These are phyloP conservation scores for Philereme transversata DNA, from an alignment of 2,888 invertebrate species.

Conservation along the genomic window DNA sequence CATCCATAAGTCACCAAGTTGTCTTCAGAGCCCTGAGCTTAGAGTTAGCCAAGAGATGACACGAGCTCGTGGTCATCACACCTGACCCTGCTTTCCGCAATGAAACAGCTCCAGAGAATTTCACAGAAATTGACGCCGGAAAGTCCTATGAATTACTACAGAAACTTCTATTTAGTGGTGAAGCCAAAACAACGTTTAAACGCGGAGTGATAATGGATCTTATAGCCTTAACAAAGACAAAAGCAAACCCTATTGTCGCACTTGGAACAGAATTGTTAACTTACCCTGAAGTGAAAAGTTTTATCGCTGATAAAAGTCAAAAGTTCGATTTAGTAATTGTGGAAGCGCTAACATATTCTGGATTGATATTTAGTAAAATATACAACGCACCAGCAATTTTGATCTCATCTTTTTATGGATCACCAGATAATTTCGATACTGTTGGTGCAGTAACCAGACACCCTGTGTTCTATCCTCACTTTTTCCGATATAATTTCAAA, in stretches of 20 bases:
- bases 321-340: slow-evolving; percentile 50
- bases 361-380: slow-evolving; percentile 42
- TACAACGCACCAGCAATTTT: slow-evolving; percentile 46
- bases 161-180: background rate
- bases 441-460: slow-evolving; percentile 45
- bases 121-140: slow-evolving; percentile 57
- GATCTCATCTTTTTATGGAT: slow-evolving; percentile 43
- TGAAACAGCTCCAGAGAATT: slow-evolving; percentile 42
- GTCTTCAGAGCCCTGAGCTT: slow-evolving; percentile 53
- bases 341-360: slow-evolving; percentile 40
- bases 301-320: slow-evolving; percentile 42
- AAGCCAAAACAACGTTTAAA: slow-evolving; percentile 9
- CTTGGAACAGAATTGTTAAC: slow-evolving; percentile 26
- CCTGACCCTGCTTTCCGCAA: slow-evolving; percentile 50
- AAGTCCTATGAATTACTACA: slow-evolving; percentile 30
- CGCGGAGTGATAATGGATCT: slow-evolving; percentile 35
- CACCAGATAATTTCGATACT: slow-evolving; percentile 34
- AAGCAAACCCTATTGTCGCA: slow-evolving; percentile 10
- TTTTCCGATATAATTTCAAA: slow-evolving; percentile 35
- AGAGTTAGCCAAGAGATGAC: slow-evolving; percentile 60
- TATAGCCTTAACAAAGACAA: background rate
- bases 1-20: slow-evolving; percentile 66
- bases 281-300: slow-evolving; percentile 30
- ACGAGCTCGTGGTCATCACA: slow-evolving; percentile 62
- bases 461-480: slow-evolving; percentile 39